Evolutionary conservation across 2,797 vertebrate genomes (phyloP).

Genomic region (Brachymystax lenok): DNA sequence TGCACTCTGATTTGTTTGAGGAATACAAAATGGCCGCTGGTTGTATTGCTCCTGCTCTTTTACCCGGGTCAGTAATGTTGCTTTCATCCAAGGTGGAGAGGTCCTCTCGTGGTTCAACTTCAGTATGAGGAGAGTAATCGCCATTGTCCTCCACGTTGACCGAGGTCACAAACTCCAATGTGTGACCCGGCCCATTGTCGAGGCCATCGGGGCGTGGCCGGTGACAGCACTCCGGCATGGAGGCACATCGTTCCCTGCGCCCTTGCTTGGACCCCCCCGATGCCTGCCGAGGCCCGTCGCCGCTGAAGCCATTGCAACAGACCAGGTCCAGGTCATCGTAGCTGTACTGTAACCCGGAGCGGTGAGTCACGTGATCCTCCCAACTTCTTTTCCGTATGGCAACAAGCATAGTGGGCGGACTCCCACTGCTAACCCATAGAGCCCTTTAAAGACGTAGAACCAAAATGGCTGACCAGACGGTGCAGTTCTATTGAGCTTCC

Average conservation of each 20-base stretch:
- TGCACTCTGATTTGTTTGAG: conserved; percentile 39
- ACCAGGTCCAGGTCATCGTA: conserved; percentile 84
- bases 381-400: conserved; percentile 92
- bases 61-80: conserved; percentile 30
- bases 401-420: conserved; percentile 88
- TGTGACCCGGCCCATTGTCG: conserved; percentile 52
- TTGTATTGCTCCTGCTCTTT: conserved; percentile 4
- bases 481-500: conserved; percentile 33
- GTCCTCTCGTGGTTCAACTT: conserved; percentile 51
- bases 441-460: conserved; percentile 23
- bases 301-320: conserved; percentile 83
- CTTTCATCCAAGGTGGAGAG: conserved; percentile 50
- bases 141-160: conserved; percentile 65
- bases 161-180: conserved; percentile 24
- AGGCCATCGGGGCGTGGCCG: conserved; percentile 58
- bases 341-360: conserved; percentile 84
- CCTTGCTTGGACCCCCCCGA: conserved; percentile 72
- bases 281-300: conserved; percentile 64
- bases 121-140: conserved; percentile 55
- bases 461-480: conserved; percentile 12
- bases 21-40: conserved; percentile 9
- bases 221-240: conserved; percentile 84
- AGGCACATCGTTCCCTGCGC: conserved; percentile 77
- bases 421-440: conserved; percentile 63
- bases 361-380: conserved; percentile 91